Evolutionary conservation across 2,113 vertebrate genomes (phyloP), one percentile per base, ranked within the genome.

Genomic region (Bujurquina vittata): DNA sequence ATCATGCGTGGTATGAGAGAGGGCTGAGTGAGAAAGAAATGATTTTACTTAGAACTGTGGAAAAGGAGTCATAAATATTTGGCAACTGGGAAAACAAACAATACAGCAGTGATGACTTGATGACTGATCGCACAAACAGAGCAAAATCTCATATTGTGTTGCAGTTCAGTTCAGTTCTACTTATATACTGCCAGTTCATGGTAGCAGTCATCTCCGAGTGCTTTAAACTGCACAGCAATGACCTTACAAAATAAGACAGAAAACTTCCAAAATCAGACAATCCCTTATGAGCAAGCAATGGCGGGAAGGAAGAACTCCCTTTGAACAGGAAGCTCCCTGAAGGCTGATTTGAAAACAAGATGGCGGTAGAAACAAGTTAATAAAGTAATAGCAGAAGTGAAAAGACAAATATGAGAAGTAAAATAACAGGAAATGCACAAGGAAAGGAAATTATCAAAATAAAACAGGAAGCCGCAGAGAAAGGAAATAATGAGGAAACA

Each of bases 401-500:
- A 0, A 65, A 65, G n/a, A 63, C 35, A 63, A 63, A 63, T 11
- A 22, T 0, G 40, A 4, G 35, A 17, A 65, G 62, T 43, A 43
- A 43, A 0, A 0, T 65, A 37, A 43, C 7, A 65, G 62, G 12
- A 23, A 43, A 65, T 23, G 12, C 7, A 2, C 1, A 65, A 10
- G 2, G 7, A 65, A 65, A 65, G 22, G 22, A 46, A 43, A 46
- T 26, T 67, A 67, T 37, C 37, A 67, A 65, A 65, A 46, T 10
- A 26, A 67, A 46, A 46, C 14, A 46, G 0, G 8, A 67, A 65
- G 4, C 12, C n/a, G 40, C 14, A 37, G 37, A 0, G 35, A 0
- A 65, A 40, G n/a, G 22, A 23, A 65, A 43, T 22, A 12, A 9
- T 40, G 4, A 37, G 35, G n/a, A 17, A 49, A 63, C 37, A 40